A percentile compares a stretch with the other conserved stretches of the same genome.
Conservation (phyloP, 2,797 vertebrate species). For the Microcaecilia unicolor region DNA sequence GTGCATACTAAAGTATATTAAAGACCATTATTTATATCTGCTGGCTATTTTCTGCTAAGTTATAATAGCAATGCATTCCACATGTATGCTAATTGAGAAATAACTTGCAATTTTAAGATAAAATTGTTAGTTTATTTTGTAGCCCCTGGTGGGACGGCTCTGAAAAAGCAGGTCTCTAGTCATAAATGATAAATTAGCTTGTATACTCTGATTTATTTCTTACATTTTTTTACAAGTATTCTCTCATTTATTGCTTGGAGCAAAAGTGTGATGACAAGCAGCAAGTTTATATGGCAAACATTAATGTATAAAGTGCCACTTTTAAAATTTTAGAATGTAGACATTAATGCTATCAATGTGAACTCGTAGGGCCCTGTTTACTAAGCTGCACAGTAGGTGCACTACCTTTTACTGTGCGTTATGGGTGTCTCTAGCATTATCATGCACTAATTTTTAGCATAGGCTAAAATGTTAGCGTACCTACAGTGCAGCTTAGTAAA, state of each 20-base stretch:
- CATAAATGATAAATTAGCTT: conserved; percentile 28
- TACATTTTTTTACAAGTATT: conserved; percentile 17
- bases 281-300: too few relatives aligned
- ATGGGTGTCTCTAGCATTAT: too few relatives aligned
- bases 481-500: too few relatives aligned
- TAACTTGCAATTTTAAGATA: conserved; percentile 20
- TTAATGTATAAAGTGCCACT: too few relatives aligned
- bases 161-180: conserved; percentile 7
- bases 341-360: too few relatives aligned
- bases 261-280: too few relatives aligned
- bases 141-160: conserved; percentile 1
- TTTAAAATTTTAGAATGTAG: too few relatives aligned
- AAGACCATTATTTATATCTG: conserved; percentile 15
- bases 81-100: conserved; percentile 44
- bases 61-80: conserved; percentile 21
- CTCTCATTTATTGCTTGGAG: conserved; percentile 14
- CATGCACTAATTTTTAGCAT: too few relatives aligned
- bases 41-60: conserved; percentile 25
- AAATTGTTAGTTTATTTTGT: conserved; percentile 8
- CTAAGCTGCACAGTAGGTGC: too few relatives aligned
- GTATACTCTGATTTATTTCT: conserved; percentile 26
- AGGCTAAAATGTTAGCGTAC: too few relatives aligned
- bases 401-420: too few relatives aligned
- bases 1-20: background rate
- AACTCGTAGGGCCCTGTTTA: too few relatives aligned